These are phyloP conservation scores for Camponotus floridanus DNA, from an alignment of 1,140 invertebrate species.

Conservation along the genomic window DNA sequence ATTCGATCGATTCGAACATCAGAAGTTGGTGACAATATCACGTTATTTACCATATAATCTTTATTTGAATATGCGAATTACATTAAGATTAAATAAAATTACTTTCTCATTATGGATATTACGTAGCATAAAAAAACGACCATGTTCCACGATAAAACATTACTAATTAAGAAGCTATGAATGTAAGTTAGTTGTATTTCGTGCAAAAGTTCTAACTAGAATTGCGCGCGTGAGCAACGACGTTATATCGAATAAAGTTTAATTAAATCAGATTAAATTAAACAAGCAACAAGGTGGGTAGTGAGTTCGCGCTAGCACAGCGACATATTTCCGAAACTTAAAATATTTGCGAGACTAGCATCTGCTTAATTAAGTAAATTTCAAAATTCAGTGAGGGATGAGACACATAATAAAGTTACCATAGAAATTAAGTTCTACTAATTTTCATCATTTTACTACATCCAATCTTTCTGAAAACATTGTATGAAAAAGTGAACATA, in stretches of 20 bases:
- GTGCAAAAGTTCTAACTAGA: constrained; percentile 45
- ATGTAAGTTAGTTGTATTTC: constrained; percentile 33
- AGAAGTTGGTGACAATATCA: background rate
- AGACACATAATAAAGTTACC: background rate
- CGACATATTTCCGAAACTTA: constrained; percentile 58
- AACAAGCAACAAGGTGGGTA: constrained; percentile 33
- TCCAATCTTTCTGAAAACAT: background rate
- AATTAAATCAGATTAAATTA: constrained; percentile 64
- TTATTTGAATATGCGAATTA: background rate
- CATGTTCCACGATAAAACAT: background rate
- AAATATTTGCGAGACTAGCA: constrained; percentile 51
- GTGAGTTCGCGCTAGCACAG: background rate
- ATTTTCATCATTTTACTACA: constrained; percentile 33
- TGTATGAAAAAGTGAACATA: background rate
- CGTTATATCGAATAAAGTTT: constrained; percentile 62
- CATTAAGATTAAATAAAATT: background rate
- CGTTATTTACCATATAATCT: background rate
- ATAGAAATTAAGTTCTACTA: constrained; percentile 15
- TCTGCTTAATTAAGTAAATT: constrained; percentile 60
- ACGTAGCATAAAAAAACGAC: background rate
- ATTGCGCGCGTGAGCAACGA: constrained; percentile 16
- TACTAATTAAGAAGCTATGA: constrained; percentile 33
- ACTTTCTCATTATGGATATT: background rate
- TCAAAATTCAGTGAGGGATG: constrained; percentile 34
- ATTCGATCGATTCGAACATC: background rate